phyloP scores from a whole-genome alignment of 2,113 vertebrate species.

The Xiphias gladius region DNA sequence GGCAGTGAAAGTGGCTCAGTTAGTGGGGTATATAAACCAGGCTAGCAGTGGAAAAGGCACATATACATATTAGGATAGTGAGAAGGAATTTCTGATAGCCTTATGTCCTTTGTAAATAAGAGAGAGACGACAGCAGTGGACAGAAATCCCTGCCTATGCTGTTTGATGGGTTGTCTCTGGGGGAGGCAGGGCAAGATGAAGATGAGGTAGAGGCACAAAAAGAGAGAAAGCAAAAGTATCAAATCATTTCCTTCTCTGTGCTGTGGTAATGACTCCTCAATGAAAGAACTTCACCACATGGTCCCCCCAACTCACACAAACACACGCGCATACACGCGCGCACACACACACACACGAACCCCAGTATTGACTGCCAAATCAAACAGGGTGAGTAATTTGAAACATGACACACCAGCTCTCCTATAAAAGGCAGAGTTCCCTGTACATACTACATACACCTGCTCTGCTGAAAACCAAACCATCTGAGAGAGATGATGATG shows the following conservation, averaged over 20 bases:
- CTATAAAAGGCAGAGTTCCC: neutral
- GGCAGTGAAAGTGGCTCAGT: neutral
- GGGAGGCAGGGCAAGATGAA: too few relatives aligned
- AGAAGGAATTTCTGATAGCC: too few relatives aligned
- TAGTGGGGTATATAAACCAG: slow-evolving; percentile 24
- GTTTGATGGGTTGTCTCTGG: neutral
- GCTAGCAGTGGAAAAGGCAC: neutral
- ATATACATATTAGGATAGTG: neutral
- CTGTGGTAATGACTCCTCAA: neutral
- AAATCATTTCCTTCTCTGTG: neutral
- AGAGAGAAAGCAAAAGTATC: neutral
- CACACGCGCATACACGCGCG: slow-evolving; percentile 5
- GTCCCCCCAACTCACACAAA: neutral
- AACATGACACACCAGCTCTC: neutral
- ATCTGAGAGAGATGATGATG: slow-evolving; percentile 11
- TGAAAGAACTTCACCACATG: neutral
- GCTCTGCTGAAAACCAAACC: slow-evolving; percentile 40
- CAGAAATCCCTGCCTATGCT: neutral
- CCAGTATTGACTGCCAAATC: slow-evolving; percentile 1
- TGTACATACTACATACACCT: neutral
- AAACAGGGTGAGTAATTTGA: slow-evolving; percentile 23
- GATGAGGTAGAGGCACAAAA: neutral
- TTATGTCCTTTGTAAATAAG: neutral
- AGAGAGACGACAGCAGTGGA: neutral
- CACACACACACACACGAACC: neutral